A percentile compares a stretch with the other conserved stretches of the same genome.
phyloP scores from a whole-genome alignment of 2,888 invertebrate species.

The Melikaiella ostensackeni region DNA sequence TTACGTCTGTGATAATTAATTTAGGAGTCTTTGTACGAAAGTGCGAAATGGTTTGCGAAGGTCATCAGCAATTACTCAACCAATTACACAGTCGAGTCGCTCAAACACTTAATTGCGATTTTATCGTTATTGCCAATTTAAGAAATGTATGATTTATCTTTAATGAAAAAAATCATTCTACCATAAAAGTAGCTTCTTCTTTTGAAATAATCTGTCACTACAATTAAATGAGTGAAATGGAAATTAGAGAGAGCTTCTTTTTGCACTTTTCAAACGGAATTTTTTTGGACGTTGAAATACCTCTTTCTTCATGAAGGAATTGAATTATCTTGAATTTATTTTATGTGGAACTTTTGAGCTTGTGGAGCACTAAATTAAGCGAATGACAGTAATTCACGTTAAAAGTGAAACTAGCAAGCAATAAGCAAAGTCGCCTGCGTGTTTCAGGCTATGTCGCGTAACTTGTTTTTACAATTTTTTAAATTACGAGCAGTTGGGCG shows the following conservation, averaged over 20 bases:
- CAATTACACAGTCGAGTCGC: constrained; percentile 8
- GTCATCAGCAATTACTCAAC: constrained; percentile 20
- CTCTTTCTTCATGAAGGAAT: background rate
- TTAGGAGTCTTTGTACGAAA: background rate
- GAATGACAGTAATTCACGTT: constrained; percentile 20
- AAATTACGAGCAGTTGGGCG: constrained; percentile 28
- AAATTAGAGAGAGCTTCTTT: background rate
- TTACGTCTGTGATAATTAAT: background rate
- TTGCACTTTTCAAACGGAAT: background rate
- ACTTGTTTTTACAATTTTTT: constrained; percentile 28
- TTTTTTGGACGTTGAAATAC: background rate
- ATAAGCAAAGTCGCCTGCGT: constrained; percentile 11
- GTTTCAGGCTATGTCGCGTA: constrained; percentile 30
- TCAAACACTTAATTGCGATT: constrained; percentile 2
- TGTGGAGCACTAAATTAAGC: constrained; percentile 20
- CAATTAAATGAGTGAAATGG: background rate
- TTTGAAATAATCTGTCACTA: background rate
- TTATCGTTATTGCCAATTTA: constrained; percentile 7
- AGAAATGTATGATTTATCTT: background rate
- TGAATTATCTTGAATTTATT: constrained; percentile 15
- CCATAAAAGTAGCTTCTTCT: background rate
- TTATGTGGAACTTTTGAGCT: background rate
- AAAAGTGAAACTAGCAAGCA: constrained; percentile 6
- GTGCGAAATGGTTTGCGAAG: constrained; percentile 11
- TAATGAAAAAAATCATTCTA: background rate